phyloP scores from a whole-genome alignment of 2,888 invertebrate genomes.

The Pheosia tremula region DNA sequence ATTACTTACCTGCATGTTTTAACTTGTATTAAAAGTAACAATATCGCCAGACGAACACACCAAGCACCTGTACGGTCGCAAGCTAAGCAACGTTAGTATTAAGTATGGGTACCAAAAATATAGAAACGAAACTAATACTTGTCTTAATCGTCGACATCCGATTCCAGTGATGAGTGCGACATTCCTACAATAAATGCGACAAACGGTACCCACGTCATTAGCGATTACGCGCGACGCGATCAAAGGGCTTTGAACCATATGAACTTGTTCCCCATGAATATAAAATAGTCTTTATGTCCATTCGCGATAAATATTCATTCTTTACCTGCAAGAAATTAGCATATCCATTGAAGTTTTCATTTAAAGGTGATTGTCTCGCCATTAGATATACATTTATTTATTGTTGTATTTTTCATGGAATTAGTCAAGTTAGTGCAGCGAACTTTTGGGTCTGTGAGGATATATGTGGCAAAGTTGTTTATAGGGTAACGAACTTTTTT shows the following conservation, averaged over 20 bases:
- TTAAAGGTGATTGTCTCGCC: neutral
- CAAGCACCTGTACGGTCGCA: no score
- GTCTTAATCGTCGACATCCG: slow-evolving; percentile 20
- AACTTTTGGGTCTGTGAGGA: no score
- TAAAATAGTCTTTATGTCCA: slow-evolving; percentile 58
- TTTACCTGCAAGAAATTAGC: slow-evolving; percentile 57
- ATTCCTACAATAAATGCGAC: slow-evolving; percentile 21
- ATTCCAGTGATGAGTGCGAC: slow-evolving; percentile 25
- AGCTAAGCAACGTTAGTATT: no score
- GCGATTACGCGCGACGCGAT: slow-evolving; percentile 44
- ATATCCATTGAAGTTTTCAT: slow-evolving; percentile 39
- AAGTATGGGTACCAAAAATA: neutral
- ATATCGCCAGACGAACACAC: no score
- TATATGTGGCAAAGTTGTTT: no score
- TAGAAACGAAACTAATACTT: neutral
- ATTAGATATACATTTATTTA: neutral
- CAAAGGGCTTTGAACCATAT: slow-evolving; percentile 58
- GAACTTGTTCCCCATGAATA: slow-evolving; percentile 58
- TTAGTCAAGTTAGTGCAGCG: no score
- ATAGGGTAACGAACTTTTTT: no score
- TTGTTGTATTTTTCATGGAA: no score
- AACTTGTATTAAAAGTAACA: no score
- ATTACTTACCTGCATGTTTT: no score
- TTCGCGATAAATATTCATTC: slow-evolving; percentile 59
- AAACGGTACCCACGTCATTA: slow-evolving; percentile 17